Percentiles rank a stretch among this genome's conserved stretches.
phyloP scores from a whole-genome alignment of 2,113 vertebrate species.

The Gambusia affinis region DNA sequence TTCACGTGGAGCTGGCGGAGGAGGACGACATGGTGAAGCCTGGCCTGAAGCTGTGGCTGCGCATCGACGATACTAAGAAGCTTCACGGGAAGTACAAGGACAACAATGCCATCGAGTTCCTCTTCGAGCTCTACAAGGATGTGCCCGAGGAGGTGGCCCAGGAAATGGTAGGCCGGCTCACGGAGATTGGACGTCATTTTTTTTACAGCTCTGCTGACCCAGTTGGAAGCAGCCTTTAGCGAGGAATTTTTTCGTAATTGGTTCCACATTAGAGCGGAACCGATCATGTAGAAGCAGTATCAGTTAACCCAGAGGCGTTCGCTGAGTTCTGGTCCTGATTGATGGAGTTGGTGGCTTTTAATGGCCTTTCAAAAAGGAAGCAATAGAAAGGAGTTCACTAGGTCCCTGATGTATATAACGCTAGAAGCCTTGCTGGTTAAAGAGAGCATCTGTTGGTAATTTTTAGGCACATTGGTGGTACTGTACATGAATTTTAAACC shows the following conservation, averaged over 20 bases:
- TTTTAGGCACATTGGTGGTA: no score
- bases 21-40: conserved; percentile 91
- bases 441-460: no score
- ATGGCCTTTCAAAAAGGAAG: conserved; percentile 2
- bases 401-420: background rate
- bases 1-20: conserved; percentile 93
- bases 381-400: background rate
- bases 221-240: conserved; percentile 28
- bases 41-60: conserved; percentile 93
- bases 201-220: background rate
- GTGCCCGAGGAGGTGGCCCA: conserved; percentile 94
- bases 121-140: conserved; percentile 94
- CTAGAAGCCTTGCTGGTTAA: no score
- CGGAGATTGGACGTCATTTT: background rate
- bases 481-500: no score
- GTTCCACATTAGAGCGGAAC: conserved; percentile 45
- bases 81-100: conserved; percentile 93
- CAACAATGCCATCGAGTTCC: conserved; percentile 97
- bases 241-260: conserved; percentile 40
- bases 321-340: conserved; percentile 16
- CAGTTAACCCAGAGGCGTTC: background rate
- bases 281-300: conserved; percentile 6
- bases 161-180: conserved; percentile 88
- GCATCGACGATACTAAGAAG: conserved; percentile 92
- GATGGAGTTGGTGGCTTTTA: conserved; percentile 7